Evolutionary conservation across 2,888 invertebrate species (phyloP), one percentile per base, ranked within the genome.

Genomic region (Drosophila affinis): DNA sequence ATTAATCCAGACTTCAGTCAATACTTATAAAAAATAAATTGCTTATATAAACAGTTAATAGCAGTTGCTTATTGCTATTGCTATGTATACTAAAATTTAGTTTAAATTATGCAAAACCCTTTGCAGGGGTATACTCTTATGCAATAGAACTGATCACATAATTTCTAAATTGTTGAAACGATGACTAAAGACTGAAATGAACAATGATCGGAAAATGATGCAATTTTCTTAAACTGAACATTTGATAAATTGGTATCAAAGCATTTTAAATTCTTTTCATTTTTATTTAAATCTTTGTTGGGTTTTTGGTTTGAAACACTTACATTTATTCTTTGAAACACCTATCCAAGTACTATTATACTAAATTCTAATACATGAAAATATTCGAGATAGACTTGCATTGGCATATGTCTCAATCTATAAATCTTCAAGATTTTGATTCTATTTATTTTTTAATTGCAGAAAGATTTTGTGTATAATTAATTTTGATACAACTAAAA

Each of bases 401-500:
- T 6, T 7, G 14, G 14, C 3, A 12, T 39, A 3, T n/a, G 7
- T 7, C 39, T 39, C 14, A 39, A 6, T 39, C 2, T 7, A 39
- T n/a, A n/a, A 1, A n/a, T 39, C 14, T n/a, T 9, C 14, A 10
- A n/a, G n/a, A 39, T 14, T 44, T 3, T 10, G 44, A 24, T 7
- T 44, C 9, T 29, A n/a, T 56, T 56, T 27, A 10, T 46, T 18
- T 27, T 56, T 29, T 46, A 27, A 29, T 55, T n/a, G 9, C 45
- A 14, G 3, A 12, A 24, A n/a, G 18, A 29, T 56, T 56, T 4
- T n/a, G 7, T 52, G 24, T 46, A 9, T 39, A 24, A 46, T 29
- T 12, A 46, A 55, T 29, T 59, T 51, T 47, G n/a, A 62, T 39
- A 24, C 9, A 59, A 48, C 32, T 46, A 51, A 54, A 64, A 27